A percentile compares a stretch with the other conserved stretches of the same genome.
These are phyloP conservation scores for Orestias chungarensis DNA, from an alignment of 2,797 vertebrate species.

Conservation along the genomic window DNA sequence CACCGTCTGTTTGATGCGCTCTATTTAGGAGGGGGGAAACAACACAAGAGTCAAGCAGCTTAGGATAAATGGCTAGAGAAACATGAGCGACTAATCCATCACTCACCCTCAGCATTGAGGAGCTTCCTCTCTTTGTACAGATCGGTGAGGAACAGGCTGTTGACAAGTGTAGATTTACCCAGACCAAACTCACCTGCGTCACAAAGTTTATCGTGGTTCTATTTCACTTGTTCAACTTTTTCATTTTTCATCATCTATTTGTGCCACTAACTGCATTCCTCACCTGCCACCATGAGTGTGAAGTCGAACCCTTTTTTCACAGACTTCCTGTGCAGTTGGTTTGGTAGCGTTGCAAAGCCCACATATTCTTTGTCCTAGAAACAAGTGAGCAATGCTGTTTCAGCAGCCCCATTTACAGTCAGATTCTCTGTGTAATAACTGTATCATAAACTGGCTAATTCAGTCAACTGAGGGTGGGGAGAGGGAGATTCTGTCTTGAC, in stretches of 20 bases:
- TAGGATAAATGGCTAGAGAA: no score
- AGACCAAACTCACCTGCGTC: slow-evolving; percentile 84
- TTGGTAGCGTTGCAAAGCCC: slow-evolving; percentile 91
- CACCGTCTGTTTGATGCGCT: slow-evolving; percentile 93
- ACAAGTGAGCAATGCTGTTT: background rate
- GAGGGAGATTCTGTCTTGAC: background rate
- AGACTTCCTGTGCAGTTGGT: slow-evolving; percentile 92
- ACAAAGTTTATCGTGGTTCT: slow-evolving; percentile 8
- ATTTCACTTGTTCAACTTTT: background rate
- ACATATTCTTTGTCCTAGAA: slow-evolving; percentile 90
- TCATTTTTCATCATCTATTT: background rate
- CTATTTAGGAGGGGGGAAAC: slow-evolving; percentile 1
- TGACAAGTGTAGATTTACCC: slow-evolving; percentile 95
- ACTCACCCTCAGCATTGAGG: slow-evolving; percentile 91
- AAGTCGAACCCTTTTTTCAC: slow-evolving; percentile 97
- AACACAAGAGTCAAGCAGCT: no score
- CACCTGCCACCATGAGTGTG: slow-evolving; percentile 95
- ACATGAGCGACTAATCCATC: background rate
- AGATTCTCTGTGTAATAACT: background rate
- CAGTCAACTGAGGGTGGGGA: background rate
- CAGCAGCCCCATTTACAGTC: background rate
- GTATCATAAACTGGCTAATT: no score
- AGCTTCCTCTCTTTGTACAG: slow-evolving; percentile 91
- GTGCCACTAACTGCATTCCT: background rate
- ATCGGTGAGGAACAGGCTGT: slow-evolving; percentile 95